phyloP scores from a whole-genome alignment of 2,888 invertebrate species.

The Agrotis puta region DNA sequence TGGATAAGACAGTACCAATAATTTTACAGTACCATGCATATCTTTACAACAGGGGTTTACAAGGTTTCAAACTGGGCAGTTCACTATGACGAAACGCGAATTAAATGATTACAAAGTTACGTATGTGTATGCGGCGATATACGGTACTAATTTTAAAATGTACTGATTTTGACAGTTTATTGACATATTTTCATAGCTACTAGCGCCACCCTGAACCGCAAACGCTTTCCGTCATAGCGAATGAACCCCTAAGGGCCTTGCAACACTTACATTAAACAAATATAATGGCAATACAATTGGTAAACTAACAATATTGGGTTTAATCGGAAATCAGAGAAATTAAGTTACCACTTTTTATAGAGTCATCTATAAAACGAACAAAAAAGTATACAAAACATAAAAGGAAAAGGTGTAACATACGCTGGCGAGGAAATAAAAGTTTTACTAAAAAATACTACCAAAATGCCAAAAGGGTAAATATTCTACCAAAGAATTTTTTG shows the following conservation, averaged over 20 bases:
- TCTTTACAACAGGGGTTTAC: slow-evolving; percentile 38
- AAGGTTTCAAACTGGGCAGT: slow-evolving; percentile 30
- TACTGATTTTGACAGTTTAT: background rate
- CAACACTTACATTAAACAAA: slow-evolving; percentile 88
- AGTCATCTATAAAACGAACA: slow-evolving; percentile 70
- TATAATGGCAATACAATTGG: slow-evolving; percentile 64
- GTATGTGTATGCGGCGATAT: background rate
- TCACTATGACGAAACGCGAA: slow-evolving; percentile 38
- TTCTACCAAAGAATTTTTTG: background rate
- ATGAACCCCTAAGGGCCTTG: slow-evolving; percentile 42
- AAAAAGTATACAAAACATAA: slow-evolving; percentile 59
- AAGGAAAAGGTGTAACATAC: slow-evolving; percentile 41
- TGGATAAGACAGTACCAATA: slow-evolving; percentile 52
- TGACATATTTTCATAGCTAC: background rate
- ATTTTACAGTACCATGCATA: slow-evolving; percentile 59
- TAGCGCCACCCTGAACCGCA: background rate
- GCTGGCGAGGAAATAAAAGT: slow-evolving; percentile 36
- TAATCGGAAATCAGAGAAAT: slow-evolving; percentile 84
- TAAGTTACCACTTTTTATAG: slow-evolving; percentile 88
- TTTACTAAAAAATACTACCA: slow-evolving; percentile 22
- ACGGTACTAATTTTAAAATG: slow-evolving; percentile 13
- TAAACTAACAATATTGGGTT: slow-evolving; percentile 60
- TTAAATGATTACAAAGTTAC: background rate
- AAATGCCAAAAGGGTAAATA: slow-evolving; percentile 5
- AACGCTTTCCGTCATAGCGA: slow-evolving; percentile 31